Evolutionary conservation across 2,797 vertebrate genomes (phyloP).

Genomic region (Catamblyrhynchus diadema): DNA sequence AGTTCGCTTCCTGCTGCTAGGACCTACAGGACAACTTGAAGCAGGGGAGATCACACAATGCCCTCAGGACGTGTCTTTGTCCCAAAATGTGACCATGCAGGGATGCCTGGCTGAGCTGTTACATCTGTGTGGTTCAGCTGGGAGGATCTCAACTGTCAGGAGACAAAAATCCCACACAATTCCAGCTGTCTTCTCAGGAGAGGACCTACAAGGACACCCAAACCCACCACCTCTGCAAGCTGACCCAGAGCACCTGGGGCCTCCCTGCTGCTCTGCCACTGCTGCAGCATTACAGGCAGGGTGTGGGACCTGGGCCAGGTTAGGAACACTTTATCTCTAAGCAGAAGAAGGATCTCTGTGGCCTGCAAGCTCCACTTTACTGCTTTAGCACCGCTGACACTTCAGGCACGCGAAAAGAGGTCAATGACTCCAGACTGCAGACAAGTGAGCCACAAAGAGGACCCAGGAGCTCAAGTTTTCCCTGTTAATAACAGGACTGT

Average conservation of each 20-base stretch:
- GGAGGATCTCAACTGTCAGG: background rate
- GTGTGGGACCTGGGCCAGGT: background rate
- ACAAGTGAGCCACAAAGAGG: background rate
- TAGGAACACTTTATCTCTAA: background rate
- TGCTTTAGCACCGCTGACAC: background rate
- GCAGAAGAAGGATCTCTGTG: background rate
- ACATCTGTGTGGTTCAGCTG: background rate
- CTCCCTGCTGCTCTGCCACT: too few relatives aligned
- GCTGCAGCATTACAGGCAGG: background rate
- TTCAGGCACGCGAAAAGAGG: background rate
- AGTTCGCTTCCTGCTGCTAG: background rate
- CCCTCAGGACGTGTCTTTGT: rapidly evolving
- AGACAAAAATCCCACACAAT: background rate
- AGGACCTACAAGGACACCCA: background rate
- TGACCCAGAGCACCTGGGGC: background rate
- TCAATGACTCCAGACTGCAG: background rate
- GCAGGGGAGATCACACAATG: background rate
- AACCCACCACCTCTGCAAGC: background rate
- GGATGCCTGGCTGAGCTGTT: background rate
- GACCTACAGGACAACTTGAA: background rate
- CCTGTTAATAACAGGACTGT: conserved; percentile 34
- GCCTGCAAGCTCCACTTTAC: background rate
- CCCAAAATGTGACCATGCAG: background rate
- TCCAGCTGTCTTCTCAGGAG: background rate
- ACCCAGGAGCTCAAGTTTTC: conserved; percentile 34